phyloP scores from a whole-genome alignment of 23 tunicate genomes.

The Botrylloides violaceus region DNA sequence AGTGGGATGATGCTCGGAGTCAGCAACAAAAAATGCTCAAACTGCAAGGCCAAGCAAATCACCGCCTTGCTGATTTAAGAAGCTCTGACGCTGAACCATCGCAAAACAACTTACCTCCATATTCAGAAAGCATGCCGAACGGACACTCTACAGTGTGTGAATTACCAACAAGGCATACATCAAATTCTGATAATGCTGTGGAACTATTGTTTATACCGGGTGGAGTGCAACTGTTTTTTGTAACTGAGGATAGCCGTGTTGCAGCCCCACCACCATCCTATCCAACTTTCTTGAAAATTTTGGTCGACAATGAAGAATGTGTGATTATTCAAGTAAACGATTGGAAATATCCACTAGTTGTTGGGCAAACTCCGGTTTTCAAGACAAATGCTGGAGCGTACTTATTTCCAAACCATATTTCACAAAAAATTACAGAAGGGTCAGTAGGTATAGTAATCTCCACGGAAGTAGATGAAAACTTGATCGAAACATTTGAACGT shows the following conservation, averaged over 20 bases:
- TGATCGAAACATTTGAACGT: slow-evolving; percentile 43
- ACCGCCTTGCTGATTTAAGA: slow-evolving; percentile 31
- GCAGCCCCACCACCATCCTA: slow-evolving; percentile 64
- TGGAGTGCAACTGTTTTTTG: slow-evolving; percentile 59
- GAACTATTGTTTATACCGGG: slow-evolving; percentile 50
- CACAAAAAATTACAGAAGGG: slow-evolving; percentile 4
- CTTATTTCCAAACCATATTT: slow-evolving; percentile 45
- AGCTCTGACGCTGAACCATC: not conserved
- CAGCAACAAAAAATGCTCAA: slow-evolving; percentile 32
- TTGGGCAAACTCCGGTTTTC: slow-evolving; percentile 60
- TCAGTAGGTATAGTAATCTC: slow-evolving; percentile 59
- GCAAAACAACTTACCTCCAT: not conserved
- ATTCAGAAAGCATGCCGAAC: slow-evolving; percentile 9
- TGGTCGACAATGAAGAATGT: slow-evolving; percentile 17
- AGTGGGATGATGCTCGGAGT: slow-evolving; percentile 7
- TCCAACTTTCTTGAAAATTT: slow-evolving; percentile 36
- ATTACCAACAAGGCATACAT: slow-evolving; percentile 31
- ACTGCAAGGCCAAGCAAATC: slow-evolving; percentile 20
- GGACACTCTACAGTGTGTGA: not conserved
- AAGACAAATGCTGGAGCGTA: slow-evolving; percentile 48
- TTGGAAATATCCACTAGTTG: slow-evolving; percentile 63
- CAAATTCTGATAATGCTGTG: slow-evolving; percentile 21
- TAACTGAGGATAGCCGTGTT: slow-evolving; percentile 31
- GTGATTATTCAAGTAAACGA: slow-evolving; percentile 56
- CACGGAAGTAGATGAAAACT: slow-evolving; percentile 33